These are phyloP conservation scores for Mustela lutreola DNA, from an alignment of 2,113 vertebrate genomes.

Conservation along the genomic window DNA sequence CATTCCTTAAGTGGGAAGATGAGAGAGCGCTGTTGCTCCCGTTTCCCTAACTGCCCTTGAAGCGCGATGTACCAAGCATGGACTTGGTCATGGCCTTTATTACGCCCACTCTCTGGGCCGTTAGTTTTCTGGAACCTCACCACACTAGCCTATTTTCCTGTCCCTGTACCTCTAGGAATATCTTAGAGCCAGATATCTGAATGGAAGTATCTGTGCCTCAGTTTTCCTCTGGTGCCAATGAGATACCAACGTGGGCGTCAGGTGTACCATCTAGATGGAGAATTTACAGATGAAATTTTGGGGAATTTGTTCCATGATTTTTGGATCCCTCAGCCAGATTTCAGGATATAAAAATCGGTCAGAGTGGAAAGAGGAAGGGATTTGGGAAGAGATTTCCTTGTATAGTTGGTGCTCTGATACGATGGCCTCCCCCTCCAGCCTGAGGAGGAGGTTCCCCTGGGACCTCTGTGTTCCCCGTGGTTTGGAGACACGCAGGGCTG, in stretches of 20 bases:
- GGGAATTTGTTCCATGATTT: not conserved
- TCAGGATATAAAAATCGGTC: not conserved
- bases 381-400: not conserved
- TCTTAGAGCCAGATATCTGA: not conserved
- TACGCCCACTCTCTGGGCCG: not conserved
- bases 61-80: rapidly evolving
- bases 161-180: not conserved
- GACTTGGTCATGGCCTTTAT: not conserved
- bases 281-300: not conserved
- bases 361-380: not conserved
- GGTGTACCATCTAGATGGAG: not conserved
- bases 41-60: not conserved
- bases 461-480: not conserved
- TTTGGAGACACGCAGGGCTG: not conserved
- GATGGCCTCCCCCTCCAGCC: rapidly evolving
- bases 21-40: not conserved
- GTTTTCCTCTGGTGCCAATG: not conserved
- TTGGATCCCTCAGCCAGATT: not conserved
- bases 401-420: not conserved
- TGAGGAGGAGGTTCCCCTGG: rapidly evolving
- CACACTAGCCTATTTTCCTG: not conserved
- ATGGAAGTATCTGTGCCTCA: not conserved
- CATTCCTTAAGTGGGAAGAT: slow-evolving; percentile 34
- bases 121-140: not conserved
- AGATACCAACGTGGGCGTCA: not conserved